Evolutionary conservation across 2,888 invertebrate species (phyloP), one percentile per base, ranked within the genome.

Genomic region (Junonia oenone): DNA sequence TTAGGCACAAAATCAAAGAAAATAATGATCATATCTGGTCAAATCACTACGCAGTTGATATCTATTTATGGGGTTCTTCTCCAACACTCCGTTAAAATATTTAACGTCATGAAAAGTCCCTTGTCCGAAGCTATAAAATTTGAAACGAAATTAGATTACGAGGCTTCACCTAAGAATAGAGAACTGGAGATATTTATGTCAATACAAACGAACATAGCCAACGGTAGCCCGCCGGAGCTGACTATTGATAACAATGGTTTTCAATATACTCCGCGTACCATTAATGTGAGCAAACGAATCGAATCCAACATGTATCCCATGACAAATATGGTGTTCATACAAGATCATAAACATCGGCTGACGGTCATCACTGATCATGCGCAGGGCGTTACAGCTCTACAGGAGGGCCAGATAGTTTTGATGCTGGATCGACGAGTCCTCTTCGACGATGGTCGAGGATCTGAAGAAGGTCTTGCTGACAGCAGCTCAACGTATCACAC

Each of bases 251-350:
- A 96, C 61, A 98, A 98, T 76, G 98, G 98, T 4, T 98, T 98
- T 74, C 96, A 96, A 75, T 96, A 95, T 87, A 95, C 96, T 52
- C 92, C 93, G 67, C 91, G 96, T 22, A 85, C 93, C 6, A 94
- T 96, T 73, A 94, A 96, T 35, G 93, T 95, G 55, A 91, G 94
- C 56, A 94, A 96, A 63, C 95, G 95, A 0, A 92, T 97, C 47
- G 98, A 99, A 81, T 98, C 97, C 0, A 99, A 99, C 79, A 96
- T 98, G 76, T 99, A 96, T 77, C 99, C 99, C 0, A 95, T 98
- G 65, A 97, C 99, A 0, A 94, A 95, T 8, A 94, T 95, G 91
- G 94, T 95, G 1, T 97, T 93, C 75, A 93, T 97, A 62, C 95
- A 97, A 78, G 97, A 97, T 69, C 80, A 83, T 1, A 90, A 78